Evolutionary conservation across 2,888 invertebrate genomes (phyloP).

Genomic region (Petrolisthes manimaculis): DNA sequence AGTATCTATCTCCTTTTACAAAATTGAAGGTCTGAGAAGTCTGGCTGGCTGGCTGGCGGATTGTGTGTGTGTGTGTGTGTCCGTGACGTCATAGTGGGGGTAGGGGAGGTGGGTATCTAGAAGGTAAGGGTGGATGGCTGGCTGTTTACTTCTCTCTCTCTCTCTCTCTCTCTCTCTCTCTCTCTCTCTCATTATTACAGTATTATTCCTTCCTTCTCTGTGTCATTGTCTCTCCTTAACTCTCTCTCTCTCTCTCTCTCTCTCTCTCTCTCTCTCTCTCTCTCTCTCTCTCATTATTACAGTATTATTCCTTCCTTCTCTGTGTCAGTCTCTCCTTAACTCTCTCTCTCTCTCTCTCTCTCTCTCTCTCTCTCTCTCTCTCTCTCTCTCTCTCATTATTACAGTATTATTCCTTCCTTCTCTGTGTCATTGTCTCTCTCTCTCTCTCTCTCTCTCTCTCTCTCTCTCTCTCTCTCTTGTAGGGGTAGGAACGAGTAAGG

Average conservation of each 20-base stretch:
- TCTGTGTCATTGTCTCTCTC: neutral
- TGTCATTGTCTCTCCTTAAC: neutral
- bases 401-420: neutral
- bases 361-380: neutral
- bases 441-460: neutral
- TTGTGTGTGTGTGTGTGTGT: neutral
- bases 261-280: neutral
- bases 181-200: neutral
- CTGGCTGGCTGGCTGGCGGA: neutral
- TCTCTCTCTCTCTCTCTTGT: neutral
- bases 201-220: neutral
- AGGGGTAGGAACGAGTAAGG: neutral
- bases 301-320: neutral
- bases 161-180: neutral
- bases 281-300: neutral
- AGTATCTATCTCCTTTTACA: too few relatives aligned
- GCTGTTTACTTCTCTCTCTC: neutral
- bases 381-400: neutral
- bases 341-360: neutral
- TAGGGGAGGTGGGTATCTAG: neutral
- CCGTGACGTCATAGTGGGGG: conserved; percentile 1
- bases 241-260: conserved; percentile 1
- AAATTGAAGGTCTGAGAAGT: too few relatives aligned
- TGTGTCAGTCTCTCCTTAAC: neutral
- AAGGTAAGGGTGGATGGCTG: neutral